Percentiles rank a stretch among this genome's conserved stretches.
These are phyloP conservation scores for Telmatherina bonti DNA, from an alignment of 2,797 vertebrate species.

Conservation along the genomic window DNA sequence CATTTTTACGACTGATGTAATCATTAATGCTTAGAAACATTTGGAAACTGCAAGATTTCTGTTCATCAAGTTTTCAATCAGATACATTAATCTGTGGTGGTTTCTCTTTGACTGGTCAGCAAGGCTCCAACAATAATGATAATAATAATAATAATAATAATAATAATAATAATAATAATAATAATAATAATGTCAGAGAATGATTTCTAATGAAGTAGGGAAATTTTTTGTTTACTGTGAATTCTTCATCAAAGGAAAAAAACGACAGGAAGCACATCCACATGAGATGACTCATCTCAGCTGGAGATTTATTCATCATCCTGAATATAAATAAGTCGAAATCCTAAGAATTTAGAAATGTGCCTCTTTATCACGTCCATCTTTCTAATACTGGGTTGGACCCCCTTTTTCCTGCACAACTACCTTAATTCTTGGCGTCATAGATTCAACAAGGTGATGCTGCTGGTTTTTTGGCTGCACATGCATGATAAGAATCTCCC, in stretches of 20 bases:
- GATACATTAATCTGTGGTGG: conserved; percentile 4
- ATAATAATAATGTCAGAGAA: conserved; percentile 8
- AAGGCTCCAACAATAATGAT: not conserved
- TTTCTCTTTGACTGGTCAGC: conserved; percentile 13
- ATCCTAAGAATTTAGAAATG: not conserved
- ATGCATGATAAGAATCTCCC: too few relatives aligned
- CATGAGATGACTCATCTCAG: not conserved
- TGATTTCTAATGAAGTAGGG: not conserved
- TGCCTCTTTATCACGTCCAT: too few relatives aligned
- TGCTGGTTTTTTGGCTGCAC: too few relatives aligned
- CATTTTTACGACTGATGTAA: not conserved
- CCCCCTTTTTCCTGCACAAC: too few relatives aligned
- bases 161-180: not conserved
- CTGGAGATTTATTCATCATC: not conserved
- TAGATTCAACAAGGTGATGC: too few relatives aligned
- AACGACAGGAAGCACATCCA: not conserved
- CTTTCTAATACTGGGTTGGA: too few relatives aligned
- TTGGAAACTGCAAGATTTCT: conserved; percentile 11
- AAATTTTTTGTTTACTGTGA: not conserved
- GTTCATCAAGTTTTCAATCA: conserved; percentile 43
- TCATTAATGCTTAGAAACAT: conserved; percentile 20
- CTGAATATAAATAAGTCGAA: not conserved
- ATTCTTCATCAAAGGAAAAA: not conserved
- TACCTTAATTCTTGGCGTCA: not conserved
- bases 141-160: too few relatives aligned